Base-by-base conservation (phyloP, 2,797 vertebrate species). In the Peromyscus aztecus region DNA sequence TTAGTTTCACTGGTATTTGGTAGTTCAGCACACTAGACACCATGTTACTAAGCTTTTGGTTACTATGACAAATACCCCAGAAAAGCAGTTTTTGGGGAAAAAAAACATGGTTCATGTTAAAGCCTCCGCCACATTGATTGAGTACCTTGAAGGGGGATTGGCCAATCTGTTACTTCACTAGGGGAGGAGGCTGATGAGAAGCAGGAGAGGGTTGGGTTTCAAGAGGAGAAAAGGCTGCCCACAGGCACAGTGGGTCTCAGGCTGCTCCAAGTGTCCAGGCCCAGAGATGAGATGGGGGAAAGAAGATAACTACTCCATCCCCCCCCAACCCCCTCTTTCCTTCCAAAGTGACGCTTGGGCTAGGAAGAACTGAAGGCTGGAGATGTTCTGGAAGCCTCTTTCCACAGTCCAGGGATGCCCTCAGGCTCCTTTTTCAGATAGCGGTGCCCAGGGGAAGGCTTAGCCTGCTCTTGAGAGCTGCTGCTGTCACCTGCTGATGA, bases 261-360 rank as follows among this genome's bases (percentile, higher is more conserved):
- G 52, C 29, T 80, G 63, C 65, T 27, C 61, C 23, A 37, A 8
- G 7, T 49, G 76, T 78, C 19, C 23, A 46, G 43, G 17, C 7
- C 49, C 12, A 76, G n/a, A 14, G 43, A 81, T 59, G 17, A 76
- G 21, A 80, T 9, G 17, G 49, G 14, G 16, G 59, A 14, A 29
- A 73, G 34, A 59, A 43, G 63, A 6, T 23, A 52, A 7, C 90
- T 23, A 10, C 29, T 24, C 4, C 13, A 7, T 84, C 8, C 16
- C 1, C 43, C 43, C 43, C 43, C 6, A 40, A 7, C 34, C 0
- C 0, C 10, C 55, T 52, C 11, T 21, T 27, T 5, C 5, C 6
- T 82, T 83, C 11, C 0, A 7, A 17, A 61, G 14, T 57, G 11
- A 17, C 14, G 21, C 24, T 67, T 12, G 11, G 24, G 52, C 16